Base-by-base conservation (phyloP, 2,797 vertebrate genomes). In the Anguilla megastoma region DNA sequence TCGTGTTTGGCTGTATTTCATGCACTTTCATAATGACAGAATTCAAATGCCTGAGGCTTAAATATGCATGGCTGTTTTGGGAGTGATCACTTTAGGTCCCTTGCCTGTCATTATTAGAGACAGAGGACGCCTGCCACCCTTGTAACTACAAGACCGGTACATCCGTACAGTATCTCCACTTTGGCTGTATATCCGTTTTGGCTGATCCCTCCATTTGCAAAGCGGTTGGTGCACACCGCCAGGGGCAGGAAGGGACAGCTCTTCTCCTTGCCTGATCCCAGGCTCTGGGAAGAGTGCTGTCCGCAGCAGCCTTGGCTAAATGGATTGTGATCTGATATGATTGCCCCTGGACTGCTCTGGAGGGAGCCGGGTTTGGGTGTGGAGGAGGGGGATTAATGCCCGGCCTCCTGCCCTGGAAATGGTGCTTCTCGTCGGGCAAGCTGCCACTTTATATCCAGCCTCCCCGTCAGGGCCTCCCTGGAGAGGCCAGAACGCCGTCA, bases 371-470 rank as follows among this genome's bases (percentile, higher is more conserved):
- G 27, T 16, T 74, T 30, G 30, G 69, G 27, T 74, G 69, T 74
- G 69, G 36, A 33, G 74, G 16, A 12, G 21, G 79, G 45, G 79
- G 41, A 30, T 82, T 48, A 90, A 91, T 82, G 91, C 88, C 88
- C 85, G 86, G 90, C 89, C 88, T 86, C 87, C 89, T 92, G 90
- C 89, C 91, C 89, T 86, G 63, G 89, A 89, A 91, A 88, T 87
- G 89, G 88, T 89, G 89, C 87, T 87, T 90, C 89, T 93, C 88
- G 86, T 90, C 45, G 93, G 94, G 93, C 93, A 93, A 89, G 90
- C 83, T 93, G 94, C 94, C 91, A 88, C 88, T 89, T 89, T 82
- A 90, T 92, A 91, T 90, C 88, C 88, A 87, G 90, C 88, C 91
- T 90, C 50, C 45, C 88, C 86, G 80, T 71, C 85, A 18, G 58